These are phyloP conservation scores for Nysson spinosus DNA, from an alignment of 2,888 invertebrate species.

Conservation along the genomic window DNA sequence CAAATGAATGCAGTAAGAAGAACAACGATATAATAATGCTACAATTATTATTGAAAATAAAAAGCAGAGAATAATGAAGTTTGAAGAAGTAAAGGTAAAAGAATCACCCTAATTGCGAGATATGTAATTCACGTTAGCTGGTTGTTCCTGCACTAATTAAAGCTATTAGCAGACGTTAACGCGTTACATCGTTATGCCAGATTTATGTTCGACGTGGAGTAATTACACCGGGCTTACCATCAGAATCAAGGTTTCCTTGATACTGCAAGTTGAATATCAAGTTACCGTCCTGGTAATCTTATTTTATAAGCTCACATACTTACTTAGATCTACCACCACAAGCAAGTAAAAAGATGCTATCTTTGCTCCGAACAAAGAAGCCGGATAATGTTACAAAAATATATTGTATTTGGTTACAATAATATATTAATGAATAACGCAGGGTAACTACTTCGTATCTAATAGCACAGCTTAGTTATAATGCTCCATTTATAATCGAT, in stretches of 20 bases:
- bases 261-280: slow-evolving; percentile 15
- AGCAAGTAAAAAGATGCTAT: too few species aligned
- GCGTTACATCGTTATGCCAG: slow-evolving; percentile 39
- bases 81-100: slow-evolving; percentile 14
- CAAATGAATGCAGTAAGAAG: neutral
- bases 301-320: neutral
- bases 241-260: slow-evolving; percentile 4
- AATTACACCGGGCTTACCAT: slow-evolving; percentile 25
- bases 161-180: slow-evolving; percentile 49
- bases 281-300: neutral
- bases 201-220: slow-evolving; percentile 43
- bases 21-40: slow-evolving; percentile 16
- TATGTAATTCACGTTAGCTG: slow-evolving; percentile 49
- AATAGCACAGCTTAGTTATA: too few species aligned
- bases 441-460: too few species aligned
- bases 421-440: too few species aligned
- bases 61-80: neutral
- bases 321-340: too few species aligned
- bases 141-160: slow-evolving; percentile 33
- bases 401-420: too few species aligned
- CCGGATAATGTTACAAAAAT: too few species aligned
- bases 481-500: too few species aligned
- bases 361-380: too few species aligned
- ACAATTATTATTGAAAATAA: slow-evolving; percentile 10
- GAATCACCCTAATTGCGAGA: slow-evolving; percentile 45